Conservation (phyloP, 1,140 invertebrate species). For the Drosophila fuyamai region DNA sequence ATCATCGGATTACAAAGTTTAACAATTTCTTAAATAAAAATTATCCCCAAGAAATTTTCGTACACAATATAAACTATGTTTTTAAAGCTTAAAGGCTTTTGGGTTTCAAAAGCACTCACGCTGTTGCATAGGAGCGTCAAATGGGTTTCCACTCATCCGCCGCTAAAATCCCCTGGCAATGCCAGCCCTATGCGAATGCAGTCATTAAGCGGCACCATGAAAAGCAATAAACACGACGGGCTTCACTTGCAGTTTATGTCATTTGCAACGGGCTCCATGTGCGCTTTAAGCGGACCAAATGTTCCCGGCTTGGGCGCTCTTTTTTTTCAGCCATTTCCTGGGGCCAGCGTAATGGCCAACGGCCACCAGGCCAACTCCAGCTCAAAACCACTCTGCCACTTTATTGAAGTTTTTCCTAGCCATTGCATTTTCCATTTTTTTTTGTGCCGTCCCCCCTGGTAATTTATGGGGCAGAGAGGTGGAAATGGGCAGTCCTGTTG, state of each 20-base stretch:
- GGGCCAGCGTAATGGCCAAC: slow-evolving; percentile 30
- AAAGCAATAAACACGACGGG: slow-evolving; percentile 76
- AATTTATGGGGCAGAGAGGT: slow-evolving; percentile 55
- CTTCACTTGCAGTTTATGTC: slow-evolving; percentile 71
- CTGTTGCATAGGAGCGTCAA: slow-evolving; percentile 12
- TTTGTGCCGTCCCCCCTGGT: slow-evolving; percentile 9
- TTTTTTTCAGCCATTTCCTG: slow-evolving; percentile 19
- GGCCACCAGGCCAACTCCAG: slow-evolving; percentile 20
- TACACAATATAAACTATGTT: not conserved
- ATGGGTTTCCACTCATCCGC: slow-evolving; percentile 1
- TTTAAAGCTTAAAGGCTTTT: slow-evolving; percentile 1
- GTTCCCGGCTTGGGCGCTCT: slow-evolving; percentile 17
- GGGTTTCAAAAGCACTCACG: not conserved
- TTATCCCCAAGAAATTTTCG: not conserved
- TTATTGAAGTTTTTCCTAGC: slow-evolving; percentile 52
- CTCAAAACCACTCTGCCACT: slow-evolving; percentile 29
- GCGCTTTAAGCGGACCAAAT: slow-evolving; percentile 65
- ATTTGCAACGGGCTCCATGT: slow-evolving; percentile 58
- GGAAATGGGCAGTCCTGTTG: slow-evolving; percentile 15
- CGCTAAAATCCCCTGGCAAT: not conserved
- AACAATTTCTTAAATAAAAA: no score
- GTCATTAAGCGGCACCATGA: slow-evolving; percentile 73
- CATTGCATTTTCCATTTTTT: slow-evolving; percentile 22
- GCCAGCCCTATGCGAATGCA: slow-evolving; percentile 47
- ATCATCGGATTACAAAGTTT: no score